Conservation (phyloP, 2,888 invertebrate genomes). For the Dynastes maya region DNA sequence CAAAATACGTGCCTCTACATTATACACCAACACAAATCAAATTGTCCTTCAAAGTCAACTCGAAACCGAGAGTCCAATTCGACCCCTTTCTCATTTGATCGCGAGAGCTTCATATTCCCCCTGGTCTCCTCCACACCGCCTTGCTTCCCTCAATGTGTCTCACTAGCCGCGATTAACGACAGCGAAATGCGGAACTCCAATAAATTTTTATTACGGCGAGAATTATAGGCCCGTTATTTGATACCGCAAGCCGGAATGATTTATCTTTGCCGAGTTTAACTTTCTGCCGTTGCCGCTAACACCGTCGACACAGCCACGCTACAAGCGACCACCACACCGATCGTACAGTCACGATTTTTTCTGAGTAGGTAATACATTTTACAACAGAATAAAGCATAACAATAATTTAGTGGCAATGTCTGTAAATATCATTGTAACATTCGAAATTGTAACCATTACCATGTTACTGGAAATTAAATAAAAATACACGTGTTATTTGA, state of each 20-base stretch:
- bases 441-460: no score
- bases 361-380: neutral
- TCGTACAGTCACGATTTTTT: no score
- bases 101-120: neutral
- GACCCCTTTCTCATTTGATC: conserved; percentile 36
- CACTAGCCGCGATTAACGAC: conserved; percentile 42
- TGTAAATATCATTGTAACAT: no score
- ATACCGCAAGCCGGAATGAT: conserved; percentile 45
- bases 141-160: neutral
- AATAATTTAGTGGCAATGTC: no score
- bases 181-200: conserved; percentile 49
- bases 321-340: no score
- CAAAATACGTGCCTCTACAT: no score
- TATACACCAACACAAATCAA: conserved; percentile 9
- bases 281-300: conserved; percentile 19
- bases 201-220: conserved; percentile 52
- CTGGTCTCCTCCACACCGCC: neutral
- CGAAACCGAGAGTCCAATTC: neutral
- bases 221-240: conserved; percentile 47
- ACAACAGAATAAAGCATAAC: no score
- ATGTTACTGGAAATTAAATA: no score
- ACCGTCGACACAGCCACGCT: neutral
- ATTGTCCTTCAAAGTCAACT: conserved; percentile 43
- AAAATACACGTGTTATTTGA: no score
- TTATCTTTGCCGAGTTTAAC: conserved; percentile 46